Evolutionary conservation across 92 coral and sea anemone species (phyloP), one percentile per base, ranked within the genome.

Genomic region (Epizoanthus illoricatus): DNA sequence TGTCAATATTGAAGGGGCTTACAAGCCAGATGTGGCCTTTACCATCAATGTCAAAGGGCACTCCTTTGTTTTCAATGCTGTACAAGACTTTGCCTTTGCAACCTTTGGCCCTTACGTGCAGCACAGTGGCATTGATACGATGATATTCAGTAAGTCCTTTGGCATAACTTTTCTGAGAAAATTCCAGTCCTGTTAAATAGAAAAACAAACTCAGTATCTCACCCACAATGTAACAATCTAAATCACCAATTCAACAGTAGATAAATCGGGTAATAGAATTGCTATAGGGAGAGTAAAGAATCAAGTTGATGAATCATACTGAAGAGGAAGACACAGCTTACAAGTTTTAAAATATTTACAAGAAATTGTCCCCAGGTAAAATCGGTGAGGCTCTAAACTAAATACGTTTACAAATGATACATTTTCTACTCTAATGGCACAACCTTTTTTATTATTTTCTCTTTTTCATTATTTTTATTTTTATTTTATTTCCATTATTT

Each of bases 141-240:
- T 93, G 98, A 39, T 80, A 85, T 64, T 95, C 98, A 58, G 94
- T 95, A 23, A 95, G 86, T n/a, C 91, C 92, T 40, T 89, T 90
- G 21, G 91, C 91, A 73, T 93, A 95, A 40, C 90, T 76, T 0
- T 75, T 36, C 63, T 93, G 94, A 2, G 89, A 85, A 71, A 94
- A 94, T 65, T 84, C 84, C 59, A 94, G 81, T 36, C 76, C 89
- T 82, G 63, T 86, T 64, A 84, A 66, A 58, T 85, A 49, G 80
- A 41, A 41, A 69, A 85, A 85, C 0, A 28, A 43, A 10, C 59
- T 41, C 62, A 47, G 59, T 3, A 72, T n/a, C 43, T 57, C 4
- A 20, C 64, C 12, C 5, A 13, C 16, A 13, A 13, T 59, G 64
- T 59, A 28, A 28, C 64, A 13, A 62, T 19, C 24, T 5, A 62